Evolutionary conservation across 2,888 invertebrate species (phyloP).

Genomic region (Papilio elwesi): DNA sequence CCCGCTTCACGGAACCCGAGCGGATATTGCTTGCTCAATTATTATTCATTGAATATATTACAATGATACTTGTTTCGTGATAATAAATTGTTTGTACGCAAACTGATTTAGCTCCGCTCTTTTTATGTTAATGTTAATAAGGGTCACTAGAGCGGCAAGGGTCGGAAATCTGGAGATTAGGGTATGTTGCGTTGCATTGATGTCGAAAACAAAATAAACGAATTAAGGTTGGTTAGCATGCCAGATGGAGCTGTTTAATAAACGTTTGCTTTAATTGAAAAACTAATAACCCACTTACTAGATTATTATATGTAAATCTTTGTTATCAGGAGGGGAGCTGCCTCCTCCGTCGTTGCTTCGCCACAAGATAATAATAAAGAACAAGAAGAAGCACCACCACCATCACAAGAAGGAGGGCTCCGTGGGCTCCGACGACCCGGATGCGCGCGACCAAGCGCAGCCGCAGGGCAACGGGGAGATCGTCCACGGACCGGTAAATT

Average conservation of each 20-base stretch:
- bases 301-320: background rate
- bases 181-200: too few species aligned
- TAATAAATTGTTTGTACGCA: constrained; percentile 10
- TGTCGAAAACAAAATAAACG: too few species aligned
- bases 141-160: background rate
- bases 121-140: constrained; percentile 4
- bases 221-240: too few species aligned
- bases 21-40: constrained; percentile 35
- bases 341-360: constrained; percentile 93
- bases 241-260: too few species aligned
- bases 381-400: constrained; percentile 96
- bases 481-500: constrained; percentile 59
- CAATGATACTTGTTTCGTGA: constrained; percentile 19
- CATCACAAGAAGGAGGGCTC: constrained; percentile 87
- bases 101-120: background rate
- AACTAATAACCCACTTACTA: too few species aligned
- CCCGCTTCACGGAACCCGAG: constrained; percentile 18
- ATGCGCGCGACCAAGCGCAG: constrained; percentile 55
- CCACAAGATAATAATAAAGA: constrained; percentile 97
- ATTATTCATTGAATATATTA: constrained; percentile 37
- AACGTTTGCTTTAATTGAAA: background rate
- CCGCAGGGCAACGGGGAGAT: constrained; percentile 80
- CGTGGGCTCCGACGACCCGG: constrained; percentile 68
- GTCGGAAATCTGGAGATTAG: constrained; percentile 1
- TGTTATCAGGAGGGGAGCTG: constrained; percentile 87